Conservation (phyloP, 2,888 invertebrate species). For the Agonopterix heracliana region DNA sequence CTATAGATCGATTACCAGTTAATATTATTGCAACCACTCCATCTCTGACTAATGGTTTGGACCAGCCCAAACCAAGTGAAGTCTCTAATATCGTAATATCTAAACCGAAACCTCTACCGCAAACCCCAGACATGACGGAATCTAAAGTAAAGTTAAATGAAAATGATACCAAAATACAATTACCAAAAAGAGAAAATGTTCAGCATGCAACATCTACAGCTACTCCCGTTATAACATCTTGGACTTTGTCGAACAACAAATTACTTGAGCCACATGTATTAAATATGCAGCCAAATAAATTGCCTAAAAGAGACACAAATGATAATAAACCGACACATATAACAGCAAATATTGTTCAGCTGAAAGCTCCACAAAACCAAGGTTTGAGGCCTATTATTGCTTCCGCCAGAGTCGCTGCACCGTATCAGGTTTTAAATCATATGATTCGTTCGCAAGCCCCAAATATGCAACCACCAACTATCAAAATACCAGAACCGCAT, state of each 20-base stretch:
- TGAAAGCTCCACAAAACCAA: constrained; percentile 50
- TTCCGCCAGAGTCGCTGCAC: constrained; percentile 47
- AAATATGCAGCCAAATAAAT: constrained; percentile 42
- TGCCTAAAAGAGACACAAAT: constrained; percentile 37
- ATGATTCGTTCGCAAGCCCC: constrained; percentile 54
- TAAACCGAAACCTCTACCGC: constrained; percentile 51
- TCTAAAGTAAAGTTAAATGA: constrained; percentile 41
- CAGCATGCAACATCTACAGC: constrained; percentile 58
- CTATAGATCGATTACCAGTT: constrained; percentile 49
- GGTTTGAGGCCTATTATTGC: constrained; percentile 48
- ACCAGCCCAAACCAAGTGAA: constrained; percentile 42
- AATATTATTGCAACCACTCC: constrained; percentile 57
- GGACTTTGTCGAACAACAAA: constrained; percentile 71
- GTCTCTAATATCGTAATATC: constrained; percentile 56
- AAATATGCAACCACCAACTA: constrained; percentile 79
- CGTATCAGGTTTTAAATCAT: constrained; percentile 66
- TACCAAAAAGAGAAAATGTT: constrained; percentile 46
- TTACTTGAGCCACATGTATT: constrained; percentile 53
- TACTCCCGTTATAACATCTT: constrained; percentile 75
- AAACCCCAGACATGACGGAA: constrained; percentile 34
- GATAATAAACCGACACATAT: constrained; percentile 58
- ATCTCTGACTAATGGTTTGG: constrained; percentile 32
- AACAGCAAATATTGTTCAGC: constrained; percentile 62
- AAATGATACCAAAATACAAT: constrained; percentile 35
- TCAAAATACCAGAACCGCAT: constrained; percentile 78